Conservation (phyloP, 1,140 invertebrate species). For the Pachypsylla venusta region DNA sequence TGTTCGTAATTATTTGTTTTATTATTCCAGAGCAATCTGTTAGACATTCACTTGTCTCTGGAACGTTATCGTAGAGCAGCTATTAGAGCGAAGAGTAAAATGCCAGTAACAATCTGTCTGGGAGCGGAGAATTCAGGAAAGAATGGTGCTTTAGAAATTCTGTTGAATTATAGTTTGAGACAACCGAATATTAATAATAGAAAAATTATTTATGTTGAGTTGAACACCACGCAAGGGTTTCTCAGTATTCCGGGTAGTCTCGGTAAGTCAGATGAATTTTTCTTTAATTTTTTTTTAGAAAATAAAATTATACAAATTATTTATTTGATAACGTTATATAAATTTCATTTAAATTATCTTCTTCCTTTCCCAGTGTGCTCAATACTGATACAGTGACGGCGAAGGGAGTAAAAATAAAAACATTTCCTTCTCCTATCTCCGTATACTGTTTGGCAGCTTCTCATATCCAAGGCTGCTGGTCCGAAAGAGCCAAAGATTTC, state of each 20-base stretch:
- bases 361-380: no score
- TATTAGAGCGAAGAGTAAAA: not conserved
- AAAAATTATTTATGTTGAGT: not conserved
- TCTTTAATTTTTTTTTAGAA: no score
- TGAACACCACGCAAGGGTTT: not conserved
- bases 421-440: no score
- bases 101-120: not conserved
- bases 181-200: not conserved
- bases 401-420: no score
- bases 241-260: not conserved
- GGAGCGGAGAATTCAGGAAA: not conserved
- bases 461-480: no score
- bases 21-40: not conserved
- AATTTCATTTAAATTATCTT: no score
- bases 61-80: not conserved
- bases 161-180: not conserved
- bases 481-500: no score
- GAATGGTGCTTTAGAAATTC: not conserved
- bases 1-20: not conserved
- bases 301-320: no score
- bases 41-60: conserved; percentile 3
- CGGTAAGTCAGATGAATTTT: not conserved
- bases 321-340: no score
- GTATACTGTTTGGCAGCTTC: no score
- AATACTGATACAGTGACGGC: no score